phyloP scores from a whole-genome alignment of 2,113 vertebrate genomes.

The Corythornis cristatus region DNA sequence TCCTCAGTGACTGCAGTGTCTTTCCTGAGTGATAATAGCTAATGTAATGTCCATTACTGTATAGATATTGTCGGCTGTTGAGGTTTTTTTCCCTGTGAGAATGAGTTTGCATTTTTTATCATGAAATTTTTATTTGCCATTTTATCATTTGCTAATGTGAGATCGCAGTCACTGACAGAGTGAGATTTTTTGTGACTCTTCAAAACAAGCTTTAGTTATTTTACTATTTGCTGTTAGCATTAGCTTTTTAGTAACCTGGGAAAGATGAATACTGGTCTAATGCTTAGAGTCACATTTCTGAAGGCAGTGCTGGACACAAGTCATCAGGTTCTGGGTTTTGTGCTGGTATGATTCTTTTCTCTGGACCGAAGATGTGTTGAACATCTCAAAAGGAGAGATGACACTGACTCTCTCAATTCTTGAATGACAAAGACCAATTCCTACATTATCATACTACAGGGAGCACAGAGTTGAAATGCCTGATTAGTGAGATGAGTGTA shows the following conservation, averaged over 20 bases:
- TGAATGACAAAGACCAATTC: background rate
- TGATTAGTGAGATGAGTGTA: constrained; percentile 13
- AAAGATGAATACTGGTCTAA: background rate
- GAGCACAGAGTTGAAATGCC: background rate
- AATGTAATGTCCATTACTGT: background rate
- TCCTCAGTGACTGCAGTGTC: background rate
- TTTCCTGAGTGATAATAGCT: background rate
- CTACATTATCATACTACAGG: background rate
- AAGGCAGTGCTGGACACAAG: background rate
- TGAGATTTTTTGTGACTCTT: background rate
- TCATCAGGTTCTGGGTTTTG: background rate
- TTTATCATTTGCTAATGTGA: background rate
- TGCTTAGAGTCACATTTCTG: background rate
- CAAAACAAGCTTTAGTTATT: background rate
- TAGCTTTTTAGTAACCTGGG: background rate
- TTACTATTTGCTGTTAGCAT: background rate
- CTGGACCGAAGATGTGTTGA: background rate
- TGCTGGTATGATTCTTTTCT: background rate
- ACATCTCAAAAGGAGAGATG: background rate
- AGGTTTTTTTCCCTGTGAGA: background rate
- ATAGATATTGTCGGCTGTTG: background rate
- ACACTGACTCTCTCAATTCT: background rate
- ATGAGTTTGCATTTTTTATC: background rate
- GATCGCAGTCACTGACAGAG: background rate
- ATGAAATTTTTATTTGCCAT: background rate